Evolutionary conservation across 1,140 invertebrate species (phyloP).

Genomic region (Notospermus geniculatus): DNA sequence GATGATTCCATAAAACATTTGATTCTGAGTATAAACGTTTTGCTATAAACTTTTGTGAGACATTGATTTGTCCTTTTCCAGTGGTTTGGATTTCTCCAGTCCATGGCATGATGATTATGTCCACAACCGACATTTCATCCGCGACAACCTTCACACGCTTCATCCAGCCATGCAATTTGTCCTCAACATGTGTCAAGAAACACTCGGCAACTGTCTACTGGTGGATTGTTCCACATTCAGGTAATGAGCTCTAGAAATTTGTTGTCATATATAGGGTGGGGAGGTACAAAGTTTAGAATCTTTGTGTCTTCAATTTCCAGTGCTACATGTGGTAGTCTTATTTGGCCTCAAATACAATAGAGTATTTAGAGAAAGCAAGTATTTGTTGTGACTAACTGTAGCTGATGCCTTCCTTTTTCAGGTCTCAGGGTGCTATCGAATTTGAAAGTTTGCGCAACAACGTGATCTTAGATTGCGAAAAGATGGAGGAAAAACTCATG

Average conservation of each 20-base stretch:
- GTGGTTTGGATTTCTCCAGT: conserved; percentile 50
- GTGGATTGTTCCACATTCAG: conserved; percentile 47
- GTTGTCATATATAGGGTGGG: no score
- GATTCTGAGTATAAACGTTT: no score
- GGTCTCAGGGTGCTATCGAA: conserved; percentile 44
- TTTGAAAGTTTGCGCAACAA: conserved; percentile 47
- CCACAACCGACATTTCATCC: conserved; percentile 32
- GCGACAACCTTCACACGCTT: conserved; percentile 46
- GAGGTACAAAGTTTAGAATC: no score
- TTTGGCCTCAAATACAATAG: no score
- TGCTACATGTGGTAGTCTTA: no score
- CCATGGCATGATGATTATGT: conserved; percentile 51
- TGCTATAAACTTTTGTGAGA: no score
- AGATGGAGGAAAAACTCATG: conserved; percentile 49
- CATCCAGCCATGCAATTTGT: conserved; percentile 49
- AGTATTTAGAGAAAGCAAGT: no score
- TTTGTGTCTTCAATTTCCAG: no score
- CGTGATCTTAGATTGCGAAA: conserved; percentile 47
- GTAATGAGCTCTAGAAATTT: conserved; percentile 23
- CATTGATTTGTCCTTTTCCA: conserved; percentile 14
- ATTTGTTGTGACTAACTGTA: no score
- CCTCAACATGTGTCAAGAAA: conserved; percentile 46
- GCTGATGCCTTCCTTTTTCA: conserved; percentile 22
- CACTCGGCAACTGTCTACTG: conserved; percentile 42
- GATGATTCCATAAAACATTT: no score